Conservation (phyloP, 2,888 invertebrate genomes). For the Platypus cylindrus region DNA sequence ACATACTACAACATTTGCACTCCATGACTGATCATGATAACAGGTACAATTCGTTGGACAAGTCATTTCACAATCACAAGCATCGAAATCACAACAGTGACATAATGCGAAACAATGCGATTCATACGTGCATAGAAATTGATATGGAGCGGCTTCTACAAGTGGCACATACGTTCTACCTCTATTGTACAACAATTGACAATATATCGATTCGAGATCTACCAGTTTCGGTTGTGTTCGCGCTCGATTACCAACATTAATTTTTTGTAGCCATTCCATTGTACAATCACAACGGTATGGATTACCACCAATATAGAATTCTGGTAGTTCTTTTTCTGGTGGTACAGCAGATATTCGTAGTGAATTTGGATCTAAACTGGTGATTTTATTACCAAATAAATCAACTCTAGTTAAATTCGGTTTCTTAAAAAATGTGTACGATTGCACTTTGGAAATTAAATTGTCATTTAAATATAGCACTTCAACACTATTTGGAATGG, state of each 20-base stretch:
- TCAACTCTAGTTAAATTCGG: conserved; percentile 73
- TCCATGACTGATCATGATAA: conserved; percentile 79
- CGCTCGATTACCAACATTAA: conserved; percentile 60
- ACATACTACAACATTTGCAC: conserved; percentile 76
- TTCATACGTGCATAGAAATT: conserved; percentile 75
- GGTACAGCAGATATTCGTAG: conserved; percentile 64
- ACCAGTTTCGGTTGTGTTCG: conserved; percentile 70
- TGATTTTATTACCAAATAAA: conserved; percentile 67
- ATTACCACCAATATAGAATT: conserved; percentile 76
- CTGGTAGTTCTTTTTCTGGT: conserved; percentile 57
- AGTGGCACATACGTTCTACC: conserved; percentile 61
- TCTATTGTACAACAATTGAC: conserved; percentile 66
- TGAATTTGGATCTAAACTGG: conserved; percentile 61
- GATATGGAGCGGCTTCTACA: conserved; percentile 66
- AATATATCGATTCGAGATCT: conserved; percentile 72
- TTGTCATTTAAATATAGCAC: conserved; percentile 69
- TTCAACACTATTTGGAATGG: conserved; percentile 73
- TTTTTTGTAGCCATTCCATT: conserved; percentile 82
- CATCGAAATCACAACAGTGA: conserved; percentile 83
- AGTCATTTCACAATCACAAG: conserved; percentile 87
- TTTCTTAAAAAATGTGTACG: conserved; percentile 78
- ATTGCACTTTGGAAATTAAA: conserved; percentile 68
- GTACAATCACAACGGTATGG: conserved; percentile 81
- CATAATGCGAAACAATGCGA: conserved; percentile 77
- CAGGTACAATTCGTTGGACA: conserved; percentile 80